These are phyloP conservation scores for Sturnus vulgaris DNA, from an alignment of 2,113 vertebrate species.

Conservation along the genomic window DNA sequence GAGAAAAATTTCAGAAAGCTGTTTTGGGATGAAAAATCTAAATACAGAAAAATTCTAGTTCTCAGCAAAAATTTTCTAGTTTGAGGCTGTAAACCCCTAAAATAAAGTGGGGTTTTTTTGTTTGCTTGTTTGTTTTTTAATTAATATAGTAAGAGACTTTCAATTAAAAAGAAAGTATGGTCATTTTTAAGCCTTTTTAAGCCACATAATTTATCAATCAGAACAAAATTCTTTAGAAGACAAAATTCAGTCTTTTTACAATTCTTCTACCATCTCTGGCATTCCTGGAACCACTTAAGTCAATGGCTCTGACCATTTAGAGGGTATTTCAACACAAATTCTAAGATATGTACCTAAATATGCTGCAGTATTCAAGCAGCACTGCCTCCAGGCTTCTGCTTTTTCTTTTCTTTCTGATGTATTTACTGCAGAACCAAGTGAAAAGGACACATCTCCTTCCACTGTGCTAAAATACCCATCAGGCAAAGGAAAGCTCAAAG, in stretches of 20 bases:
- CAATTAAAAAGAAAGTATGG: not conserved
- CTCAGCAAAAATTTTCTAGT: not conserved
- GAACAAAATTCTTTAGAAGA: not conserved
- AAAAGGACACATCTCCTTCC: not conserved
- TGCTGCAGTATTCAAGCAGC: not conserved
- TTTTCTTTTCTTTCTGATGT: not conserved
- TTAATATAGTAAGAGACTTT: not conserved
- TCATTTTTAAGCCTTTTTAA: not conserved
- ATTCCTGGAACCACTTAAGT: not conserved
- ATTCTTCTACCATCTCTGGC: not conserved
- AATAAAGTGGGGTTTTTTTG: not conserved
- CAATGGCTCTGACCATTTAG: not conserved
- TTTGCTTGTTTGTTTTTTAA: not conserved
- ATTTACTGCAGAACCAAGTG: not conserved
- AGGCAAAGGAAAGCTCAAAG: not conserved
- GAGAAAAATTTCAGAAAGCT: not conserved
- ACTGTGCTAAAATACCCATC: not conserved
- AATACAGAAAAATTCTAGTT: not conserved
- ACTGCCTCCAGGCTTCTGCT: not conserved
- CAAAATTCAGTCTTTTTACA: not conserved
- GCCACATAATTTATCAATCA: not conserved
- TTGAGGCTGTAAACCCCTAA: not conserved
- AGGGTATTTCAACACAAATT: not conserved
- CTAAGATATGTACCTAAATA: not conserved
- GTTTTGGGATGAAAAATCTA: not conserved